A percentile compares a stretch with the other conserved stretches of the same genome.
phyloP scores from a whole-genome alignment of 2,113 vertebrate species.

The Semicossyphus pulcher region DNA sequence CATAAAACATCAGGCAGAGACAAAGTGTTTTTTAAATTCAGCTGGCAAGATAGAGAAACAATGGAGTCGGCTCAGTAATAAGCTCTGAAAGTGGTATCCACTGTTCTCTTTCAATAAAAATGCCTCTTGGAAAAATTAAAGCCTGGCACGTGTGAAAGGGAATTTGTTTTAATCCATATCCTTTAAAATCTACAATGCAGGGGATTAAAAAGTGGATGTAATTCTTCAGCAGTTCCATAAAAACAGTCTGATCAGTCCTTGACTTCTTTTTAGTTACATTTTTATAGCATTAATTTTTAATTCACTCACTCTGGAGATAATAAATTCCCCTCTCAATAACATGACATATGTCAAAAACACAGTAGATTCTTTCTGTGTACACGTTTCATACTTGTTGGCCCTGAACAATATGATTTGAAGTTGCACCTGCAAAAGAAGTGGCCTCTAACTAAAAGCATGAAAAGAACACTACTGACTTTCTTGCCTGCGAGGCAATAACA shows the following conservation, averaged over 20 bases:
- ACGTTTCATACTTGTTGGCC: background rate
- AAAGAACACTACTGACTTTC: background rate
- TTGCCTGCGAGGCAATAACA: conserved; percentile 3
- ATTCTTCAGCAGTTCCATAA: conserved; percentile 7
- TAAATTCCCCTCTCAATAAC: background rate
- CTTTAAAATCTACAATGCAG: conserved; percentile 31
- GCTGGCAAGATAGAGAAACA: conserved; percentile 36
- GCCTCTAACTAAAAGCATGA: background rate
- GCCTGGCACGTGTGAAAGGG: conserved; percentile 36
- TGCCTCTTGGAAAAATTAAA: conserved; percentile 50
- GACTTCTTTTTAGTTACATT: background rate
- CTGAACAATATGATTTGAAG: background rate
- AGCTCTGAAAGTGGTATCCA: conserved; percentile 27
- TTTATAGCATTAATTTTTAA: too few relatives aligned
- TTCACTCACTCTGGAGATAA: too few relatives aligned
- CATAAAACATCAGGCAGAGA: conserved; percentile 24
- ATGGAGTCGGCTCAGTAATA: conserved; percentile 37
- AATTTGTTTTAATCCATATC: conserved; percentile 54
- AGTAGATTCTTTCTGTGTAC: background rate
- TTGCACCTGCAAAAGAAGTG: background rate
- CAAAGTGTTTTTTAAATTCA: conserved; percentile 48
- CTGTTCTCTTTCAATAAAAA: conserved; percentile 48
- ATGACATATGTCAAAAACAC: background rate
- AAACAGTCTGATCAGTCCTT: conserved; percentile 19
- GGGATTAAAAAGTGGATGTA: conserved; percentile 46